Evolutionary conservation across 2,113 vertebrate genomes (phyloP).

Genomic region (Anoplopoma fimbria): DNA sequence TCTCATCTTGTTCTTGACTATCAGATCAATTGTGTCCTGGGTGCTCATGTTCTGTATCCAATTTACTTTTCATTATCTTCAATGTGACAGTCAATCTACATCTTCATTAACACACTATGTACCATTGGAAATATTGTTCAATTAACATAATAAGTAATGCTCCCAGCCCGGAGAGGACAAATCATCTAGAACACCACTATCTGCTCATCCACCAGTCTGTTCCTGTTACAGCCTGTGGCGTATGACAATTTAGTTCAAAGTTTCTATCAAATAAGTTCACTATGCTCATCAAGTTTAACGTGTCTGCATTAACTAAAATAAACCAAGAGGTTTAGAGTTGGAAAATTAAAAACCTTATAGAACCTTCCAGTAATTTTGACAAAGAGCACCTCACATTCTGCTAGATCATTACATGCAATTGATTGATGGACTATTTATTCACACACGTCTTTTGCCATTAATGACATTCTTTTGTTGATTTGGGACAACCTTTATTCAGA

Average conservation of each 20-base stretch:
- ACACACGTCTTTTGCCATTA: neutral
- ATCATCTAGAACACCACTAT: neutral
- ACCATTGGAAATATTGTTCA: neutral
- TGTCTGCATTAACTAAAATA: neutral
- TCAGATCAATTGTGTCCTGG: neutral
- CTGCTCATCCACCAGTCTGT: neutral
- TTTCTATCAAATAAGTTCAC: neutral
- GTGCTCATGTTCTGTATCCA: neutral
- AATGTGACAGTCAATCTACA: neutral
- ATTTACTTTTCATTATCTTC: neutral
- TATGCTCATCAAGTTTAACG: neutral
- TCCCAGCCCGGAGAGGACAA: neutral
- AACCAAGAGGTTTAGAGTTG: neutral
- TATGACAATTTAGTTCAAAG: neutral
- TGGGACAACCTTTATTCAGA: neutral
- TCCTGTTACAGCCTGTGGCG: neutral
- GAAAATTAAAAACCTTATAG: neutral
- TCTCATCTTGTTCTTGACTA: neutral
- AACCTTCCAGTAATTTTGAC: neutral
- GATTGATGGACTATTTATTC: neutral
- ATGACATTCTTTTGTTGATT: neutral
- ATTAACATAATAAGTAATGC: neutral
- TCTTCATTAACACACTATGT: neutral
- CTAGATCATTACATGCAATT: neutral
- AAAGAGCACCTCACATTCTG: neutral